Evolutionary conservation across 2,888 invertebrate species (phyloP).

Genomic region (Cloeon dipterum): DNA sequence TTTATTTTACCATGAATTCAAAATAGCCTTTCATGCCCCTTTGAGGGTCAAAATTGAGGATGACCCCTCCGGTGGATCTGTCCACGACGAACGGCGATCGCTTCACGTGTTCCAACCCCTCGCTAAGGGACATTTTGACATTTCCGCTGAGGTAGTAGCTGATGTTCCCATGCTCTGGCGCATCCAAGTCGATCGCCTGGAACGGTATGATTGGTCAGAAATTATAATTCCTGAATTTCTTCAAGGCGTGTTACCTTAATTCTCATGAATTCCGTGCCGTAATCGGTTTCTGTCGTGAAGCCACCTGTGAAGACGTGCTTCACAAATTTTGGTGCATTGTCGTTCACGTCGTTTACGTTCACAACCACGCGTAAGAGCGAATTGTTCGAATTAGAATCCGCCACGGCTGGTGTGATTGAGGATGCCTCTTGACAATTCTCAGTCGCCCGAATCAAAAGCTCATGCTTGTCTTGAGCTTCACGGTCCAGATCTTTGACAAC

Average conservation of each 20-base stretch:
- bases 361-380: slow-evolving; percentile 46
- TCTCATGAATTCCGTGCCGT: slow-evolving; percentile 68
- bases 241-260: slow-evolving; percentile 33
- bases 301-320: slow-evolving; percentile 77
- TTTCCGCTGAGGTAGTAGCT: slow-evolving; percentile 57
- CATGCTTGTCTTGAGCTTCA: slow-evolving; percentile 41
- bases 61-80: slow-evolving; percentile 55
- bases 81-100: slow-evolving; percentile 66
- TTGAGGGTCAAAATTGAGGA: slow-evolving; percentile 85
- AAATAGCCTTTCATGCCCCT: slow-evolving; percentile 94
- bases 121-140: slow-evolving; percentile 59
- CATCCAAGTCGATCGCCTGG: slow-evolving; percentile 57
- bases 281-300: slow-evolving; percentile 79
- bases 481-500: slow-evolving; percentile 43
- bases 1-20: too few relatives aligned
- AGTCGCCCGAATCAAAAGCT: slow-evolving; percentile 52
- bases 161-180: slow-evolving; percentile 47
- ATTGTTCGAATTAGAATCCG: slow-evolving; percentile 25
- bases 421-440: slow-evolving; percentile 53
- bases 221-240: background rate
- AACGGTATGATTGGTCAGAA: slow-evolving; percentile 7
- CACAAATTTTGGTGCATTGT: slow-evolving; percentile 67
- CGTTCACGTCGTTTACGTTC: slow-evolving; percentile 65
- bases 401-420: slow-evolving; percentile 24
- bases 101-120: slow-evolving; percentile 61